Percentiles rank a stretch among this genome's conserved stretches.
Evolutionary conservation across 1,140 invertebrate genomes (phyloP).

Genomic region (Anagrus nilaparvatae): DNA sequence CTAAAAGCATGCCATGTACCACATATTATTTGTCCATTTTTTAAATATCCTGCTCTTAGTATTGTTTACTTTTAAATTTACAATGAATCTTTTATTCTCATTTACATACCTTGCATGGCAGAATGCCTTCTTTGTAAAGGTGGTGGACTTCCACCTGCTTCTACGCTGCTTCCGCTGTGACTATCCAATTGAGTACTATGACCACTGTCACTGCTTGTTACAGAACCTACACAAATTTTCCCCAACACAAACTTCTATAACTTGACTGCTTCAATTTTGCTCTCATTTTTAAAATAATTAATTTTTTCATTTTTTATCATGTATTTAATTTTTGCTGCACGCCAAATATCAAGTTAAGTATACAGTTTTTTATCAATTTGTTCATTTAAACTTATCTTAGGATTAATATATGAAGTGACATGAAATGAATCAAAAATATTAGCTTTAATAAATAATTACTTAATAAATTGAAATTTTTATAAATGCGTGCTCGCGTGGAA

Average conservation of each 20-base stretch:
- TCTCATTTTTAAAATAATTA: too few species aligned
- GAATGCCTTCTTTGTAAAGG: conserved; percentile 44
- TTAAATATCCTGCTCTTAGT: too few species aligned
- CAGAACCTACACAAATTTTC: conserved; percentile 53
- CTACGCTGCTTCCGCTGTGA: conserved; percentile 53
- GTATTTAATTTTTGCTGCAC: too few species aligned
- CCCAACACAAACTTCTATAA: conserved; percentile 40
- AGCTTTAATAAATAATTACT: neutral
- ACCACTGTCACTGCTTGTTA: conserved; percentile 77
- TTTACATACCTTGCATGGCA: conserved; percentile 45
- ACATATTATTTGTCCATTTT: too few species aligned
- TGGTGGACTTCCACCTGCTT: conserved; percentile 42
- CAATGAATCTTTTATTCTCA: too few species aligned
- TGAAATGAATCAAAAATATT: neutral
- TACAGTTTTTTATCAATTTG: too few species aligned
- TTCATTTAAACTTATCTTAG: too few species aligned
- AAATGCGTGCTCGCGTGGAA: conserved; percentile 31
- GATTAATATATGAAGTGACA: neutral
- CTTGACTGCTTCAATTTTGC: neutral
- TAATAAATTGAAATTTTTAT: conserved; percentile 3
- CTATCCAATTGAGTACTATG: conserved; percentile 70
- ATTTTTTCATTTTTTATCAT: too few species aligned
- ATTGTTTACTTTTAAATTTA: too few species aligned
- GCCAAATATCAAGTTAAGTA: too few species aligned
- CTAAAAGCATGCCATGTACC: too few species aligned